phyloP scores from a whole-genome alignment of 2,888 invertebrate genomes.

The Netelia virgata region DNA sequence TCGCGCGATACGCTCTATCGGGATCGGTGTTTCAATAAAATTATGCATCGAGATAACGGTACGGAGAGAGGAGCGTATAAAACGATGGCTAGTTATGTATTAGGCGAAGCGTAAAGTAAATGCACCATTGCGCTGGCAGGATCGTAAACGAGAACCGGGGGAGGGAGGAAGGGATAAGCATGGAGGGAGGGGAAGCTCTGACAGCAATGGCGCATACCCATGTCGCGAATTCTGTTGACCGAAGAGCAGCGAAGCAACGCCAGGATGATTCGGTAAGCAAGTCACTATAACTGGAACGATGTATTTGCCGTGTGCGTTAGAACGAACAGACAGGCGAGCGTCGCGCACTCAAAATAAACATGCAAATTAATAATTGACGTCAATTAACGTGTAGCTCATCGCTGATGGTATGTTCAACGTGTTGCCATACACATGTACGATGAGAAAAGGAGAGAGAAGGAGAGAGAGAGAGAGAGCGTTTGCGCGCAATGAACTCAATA shows the following conservation, averaged over 20 bases:
- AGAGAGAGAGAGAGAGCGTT: background rate
- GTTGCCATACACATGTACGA: conserved; percentile 9
- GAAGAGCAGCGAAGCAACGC: conserved; percentile 42
- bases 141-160: conserved; percentile 27
- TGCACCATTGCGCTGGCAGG: conserved; percentile 13
- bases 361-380: conserved; percentile 69
- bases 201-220: conserved; percentile 18
- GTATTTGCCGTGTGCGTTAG: conserved; percentile 58
- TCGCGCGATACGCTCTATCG: conserved; percentile 25
- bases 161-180: background rate
- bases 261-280: conserved; percentile 63
- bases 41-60: conserved; percentile 23
- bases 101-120: conserved; percentile 51
- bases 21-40: conserved; percentile 44
- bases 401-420: conserved; percentile 25
- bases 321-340: conserved; percentile 37
- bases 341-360: conserved; percentile 65
- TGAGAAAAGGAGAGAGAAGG: background rate
- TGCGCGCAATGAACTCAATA: conserved; percentile 23
- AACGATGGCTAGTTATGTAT: conserved; percentile 54
- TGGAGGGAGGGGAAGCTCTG: background rate
- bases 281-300: conserved; percentile 61
- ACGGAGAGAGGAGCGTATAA: conserved; percentile 5
- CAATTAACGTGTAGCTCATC: conserved; percentile 58
- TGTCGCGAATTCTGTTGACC: conserved; percentile 60